Base-by-base conservation (phyloP, 2,888 invertebrate species). In the Metellina segmentata region DNA sequence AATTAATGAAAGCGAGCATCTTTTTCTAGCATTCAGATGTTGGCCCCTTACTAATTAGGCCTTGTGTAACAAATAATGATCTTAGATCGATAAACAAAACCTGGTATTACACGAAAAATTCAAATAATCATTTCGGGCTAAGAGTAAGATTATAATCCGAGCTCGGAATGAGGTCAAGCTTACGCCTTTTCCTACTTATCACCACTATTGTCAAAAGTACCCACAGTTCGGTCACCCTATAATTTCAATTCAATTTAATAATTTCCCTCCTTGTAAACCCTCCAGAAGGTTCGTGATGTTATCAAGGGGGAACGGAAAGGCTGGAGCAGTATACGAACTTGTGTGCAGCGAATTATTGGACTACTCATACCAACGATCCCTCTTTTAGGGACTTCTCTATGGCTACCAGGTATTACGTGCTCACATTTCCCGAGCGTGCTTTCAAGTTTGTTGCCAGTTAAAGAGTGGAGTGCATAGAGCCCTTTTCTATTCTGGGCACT, bases 371-470 rank as follows among this genome's bases (percentile, higher is more conserved):
- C 49, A 77, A 16, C 53, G 13, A 79, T 61, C 16, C 61, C 61
- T 61, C 61, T 61, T 16, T 61, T 16, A 61, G 61, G 61, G 61
- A 61, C 61, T 16, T 16, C 16, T 61, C 53, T 79, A 78, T 16
- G 53, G 48, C 2, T 61, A 34, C 52, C 61, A 61, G 61, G 13
- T 61, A 77, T 82, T 72, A 49, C 82, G 82, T 82, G 82, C 83
- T 72, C 19, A 34, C 34, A 8, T 52, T 83, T 72, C n/a, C 53
- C 34, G 16, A 20, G 74, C 83, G 48, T 75, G 74, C 72, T n/a
- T 4, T 77, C 11, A 61, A 83, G 83, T 83, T 74, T 72, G 52
- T 81, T 70, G 20, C 49, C 49, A 7, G 49, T 11, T 77, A 77
- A 51, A 51, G 51, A 49, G 74, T 51, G 48, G 49, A 51, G 16